A percentile compares a stretch with the other conserved stretches of the same genome.
These are phyloP conservation scores for Pelusios castaneus DNA, from an alignment of 2,113 vertebrate species.

Conservation along the genomic window DNA sequence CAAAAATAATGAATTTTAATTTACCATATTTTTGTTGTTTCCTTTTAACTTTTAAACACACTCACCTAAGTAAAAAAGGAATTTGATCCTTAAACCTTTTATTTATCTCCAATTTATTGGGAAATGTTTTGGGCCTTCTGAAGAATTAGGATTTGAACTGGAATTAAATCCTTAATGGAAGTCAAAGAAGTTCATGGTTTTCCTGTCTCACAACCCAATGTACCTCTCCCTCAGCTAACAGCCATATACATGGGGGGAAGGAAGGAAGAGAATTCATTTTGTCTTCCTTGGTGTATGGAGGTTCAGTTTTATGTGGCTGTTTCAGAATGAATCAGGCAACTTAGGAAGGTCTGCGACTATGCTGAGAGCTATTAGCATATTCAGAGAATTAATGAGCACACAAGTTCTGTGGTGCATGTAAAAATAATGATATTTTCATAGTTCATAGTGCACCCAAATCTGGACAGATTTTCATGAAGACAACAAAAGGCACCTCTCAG, in stretches of 20 bases:
- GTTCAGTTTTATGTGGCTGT: neutral
- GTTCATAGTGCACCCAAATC: neutral
- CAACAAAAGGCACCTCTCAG: neutral
- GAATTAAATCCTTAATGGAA: slow-evolving; percentile 27
- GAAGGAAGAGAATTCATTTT: slow-evolving; percentile 22
- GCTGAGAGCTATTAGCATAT: neutral
- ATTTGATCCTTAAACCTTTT: slow-evolving; percentile 22
- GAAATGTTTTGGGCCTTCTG: slow-evolving; percentile 17
- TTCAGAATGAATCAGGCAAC: neutral
- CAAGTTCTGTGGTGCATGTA: neutral
- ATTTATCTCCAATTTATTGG: slow-evolving; percentile 42
- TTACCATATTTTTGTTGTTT: slow-evolving; percentile 40
- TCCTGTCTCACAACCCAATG: neutral
- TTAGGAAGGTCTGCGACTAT: neutral
- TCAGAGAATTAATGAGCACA: neutral
- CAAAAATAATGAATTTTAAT: slow-evolving; percentile 47
- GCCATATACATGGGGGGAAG: slow-evolving; percentile 7
- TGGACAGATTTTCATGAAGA: neutral
- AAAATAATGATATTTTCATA: neutral
- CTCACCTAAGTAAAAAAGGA: slow-evolving; percentile 19
- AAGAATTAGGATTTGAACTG: slow-evolving; percentile 22
- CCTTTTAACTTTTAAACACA: slow-evolving; percentile 18
- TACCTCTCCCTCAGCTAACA: slow-evolving; percentile 2
- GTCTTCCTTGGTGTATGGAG: neutral
- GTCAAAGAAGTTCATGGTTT: slow-evolving; percentile 29